phyloP scores from a whole-genome alignment of 2,113 vertebrate species.

The Haemorhous mexicanus region DNA sequence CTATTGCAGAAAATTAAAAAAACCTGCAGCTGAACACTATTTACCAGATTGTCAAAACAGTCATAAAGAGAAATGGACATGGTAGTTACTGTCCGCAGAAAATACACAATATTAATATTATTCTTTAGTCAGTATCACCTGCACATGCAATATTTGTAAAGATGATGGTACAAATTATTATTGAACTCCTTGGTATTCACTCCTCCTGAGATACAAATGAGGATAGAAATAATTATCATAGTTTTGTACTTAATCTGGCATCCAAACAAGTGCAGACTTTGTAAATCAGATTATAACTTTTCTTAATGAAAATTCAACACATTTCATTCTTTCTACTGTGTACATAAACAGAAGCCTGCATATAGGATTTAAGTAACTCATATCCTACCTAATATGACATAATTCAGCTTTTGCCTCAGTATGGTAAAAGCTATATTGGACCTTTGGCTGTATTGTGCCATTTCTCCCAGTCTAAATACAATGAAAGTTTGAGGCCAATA shows the following conservation, averaged over 20 bases:
- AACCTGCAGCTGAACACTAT: background rate
- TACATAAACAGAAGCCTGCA: background rate
- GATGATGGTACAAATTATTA: background rate
- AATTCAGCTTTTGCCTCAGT: background rate
- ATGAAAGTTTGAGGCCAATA: background rate
- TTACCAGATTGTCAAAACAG: background rate
- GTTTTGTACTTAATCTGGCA: background rate
- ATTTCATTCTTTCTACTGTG: background rate
- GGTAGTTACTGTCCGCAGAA: background rate
- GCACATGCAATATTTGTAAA: background rate
- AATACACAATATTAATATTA: background rate
- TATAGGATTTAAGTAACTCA: background rate
- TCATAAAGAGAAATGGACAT: background rate
- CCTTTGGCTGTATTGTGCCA: background rate
- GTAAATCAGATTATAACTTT: background rate
- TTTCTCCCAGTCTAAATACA: background rate
- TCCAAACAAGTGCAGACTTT: background rate
- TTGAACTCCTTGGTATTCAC: background rate
- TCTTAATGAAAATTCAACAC: background rate
- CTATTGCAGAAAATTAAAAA: background rate
- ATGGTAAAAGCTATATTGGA: background rate
- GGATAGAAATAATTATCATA: background rate
- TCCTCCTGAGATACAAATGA: background rate
- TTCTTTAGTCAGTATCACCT: background rate
- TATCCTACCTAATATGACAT: background rate